A percentile compares a stretch with the other conserved stretches of the same genome.
These are phyloP conservation scores for Seira sanloemensis DNA, from an alignment of 2,888 invertebrate species.

Conservation along the genomic window DNA sequence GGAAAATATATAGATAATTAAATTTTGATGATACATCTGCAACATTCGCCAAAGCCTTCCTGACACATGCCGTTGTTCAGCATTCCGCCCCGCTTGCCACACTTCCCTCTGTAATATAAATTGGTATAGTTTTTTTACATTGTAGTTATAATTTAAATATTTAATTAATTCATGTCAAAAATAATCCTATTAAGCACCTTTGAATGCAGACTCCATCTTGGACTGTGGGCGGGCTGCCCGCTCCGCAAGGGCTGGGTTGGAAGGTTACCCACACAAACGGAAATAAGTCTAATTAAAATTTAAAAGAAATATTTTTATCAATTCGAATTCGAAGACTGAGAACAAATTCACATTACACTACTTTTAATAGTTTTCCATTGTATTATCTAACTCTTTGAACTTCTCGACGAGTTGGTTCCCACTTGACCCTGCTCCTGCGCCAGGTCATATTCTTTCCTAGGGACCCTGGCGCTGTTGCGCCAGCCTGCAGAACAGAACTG, in stretches of 20 bases:
- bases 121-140: not conserved
- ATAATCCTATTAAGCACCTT: conserved; percentile 13
- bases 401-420: not conserved
- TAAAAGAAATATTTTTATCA: no score
- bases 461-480: not conserved
- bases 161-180: not conserved
- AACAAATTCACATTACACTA: not conserved
- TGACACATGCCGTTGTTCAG: conserved; percentile 47
- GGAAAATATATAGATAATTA: not conserved
- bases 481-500: not conserved
- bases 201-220: conserved; percentile 47
- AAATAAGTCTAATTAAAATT: conserved; percentile 29
- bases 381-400: conserved; percentile 11
- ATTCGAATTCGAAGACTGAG: no score
- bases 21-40: conserved; percentile 42
- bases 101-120: conserved; percentile 41
- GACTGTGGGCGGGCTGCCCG: not conserved
- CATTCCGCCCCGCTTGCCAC: conserved; percentile 45
- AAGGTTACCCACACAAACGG: conserved; percentile 54
- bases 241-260: conserved; percentile 29
- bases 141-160: not conserved
- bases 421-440: not conserved
- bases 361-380: not conserved
- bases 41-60: conserved; percentile 63
- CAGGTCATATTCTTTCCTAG: not conserved